Evolutionary conservation across 1,140 invertebrate species (phyloP), one percentile per base, ranked within the genome.

Genomic region (Cardiocondyla obscurior): DNA sequence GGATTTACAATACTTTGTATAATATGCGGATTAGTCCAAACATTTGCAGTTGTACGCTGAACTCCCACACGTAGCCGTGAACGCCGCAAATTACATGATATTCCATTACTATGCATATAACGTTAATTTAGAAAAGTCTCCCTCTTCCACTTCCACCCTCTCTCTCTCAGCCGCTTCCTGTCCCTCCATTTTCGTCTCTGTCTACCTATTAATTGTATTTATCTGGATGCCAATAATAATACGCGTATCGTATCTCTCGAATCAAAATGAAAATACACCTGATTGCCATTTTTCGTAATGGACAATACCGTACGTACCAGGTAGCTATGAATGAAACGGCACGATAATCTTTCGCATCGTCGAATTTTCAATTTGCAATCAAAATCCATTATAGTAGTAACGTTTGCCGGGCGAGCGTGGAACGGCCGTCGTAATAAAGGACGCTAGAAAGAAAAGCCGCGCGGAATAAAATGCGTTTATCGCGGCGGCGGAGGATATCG

Each of bases 1-100:
- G 74, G 74, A 79, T 79, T 79, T 79, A 79, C 74, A 79, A 79
- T 79, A 79, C 46, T 79, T 79, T 69, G 74, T 79, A 79, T 79
- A 79, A 79, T 69, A 79, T 79, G 62, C 74, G 74, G 74, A 79
- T 79, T 79, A 79, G 74, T 69, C 74, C 46, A 79, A 79, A 79
- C 74, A 79, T 79, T 79, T 79, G 62, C 74, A 79, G 74, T 67
- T 30, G 46, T 36, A 53, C 62, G 30, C 33, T 22, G 49, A 67
- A 55, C 46, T 77, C 74, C 33, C 22, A 42, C 46, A 33, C 28
- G 39, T 19, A 12, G 46, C 22, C 12, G 46, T 53, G 36, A 67
- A 39, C 46, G 62, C 44, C 25, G 25, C 74, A 79, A 79, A 79
- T 79, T 79, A 55, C 62, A 53, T n/a, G 74, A 51, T 69, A 69